Evolutionary conservation across 53 echinoderm and acorn worm species (phyloP), one percentile per base, ranked within the genome.

Genomic region (Echinometra lucunter): DNA sequence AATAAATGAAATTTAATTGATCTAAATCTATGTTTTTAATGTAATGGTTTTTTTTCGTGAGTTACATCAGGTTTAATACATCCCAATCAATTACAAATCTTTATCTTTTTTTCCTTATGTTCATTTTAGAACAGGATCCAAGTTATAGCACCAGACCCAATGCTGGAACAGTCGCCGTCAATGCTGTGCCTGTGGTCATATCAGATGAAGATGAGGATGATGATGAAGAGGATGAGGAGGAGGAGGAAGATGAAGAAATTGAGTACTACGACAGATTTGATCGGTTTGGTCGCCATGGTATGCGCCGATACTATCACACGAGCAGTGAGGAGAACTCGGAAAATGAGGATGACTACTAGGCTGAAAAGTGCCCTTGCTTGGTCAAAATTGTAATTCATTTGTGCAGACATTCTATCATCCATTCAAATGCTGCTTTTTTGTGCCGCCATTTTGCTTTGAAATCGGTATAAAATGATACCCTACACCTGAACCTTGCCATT

Each of bases 221-320:
- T 37, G 90, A 90, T 17, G 91, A 91, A 1, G 91, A 91, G 0
- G 91, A 91, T 4, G 91, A 91, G 45, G 91, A 91, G n/a, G 91
- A 90, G 5, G 58, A 58, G 23, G 90, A 90, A 4, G 63, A n/a
- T n/a, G n/a, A 88, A 2, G 88, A 88, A 83, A 45, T 45, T 21
- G 53, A 63, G 34, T 58, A 90, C 25, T 85, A 85, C 5, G 40
- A 56, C 32, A 53, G 88, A 55, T 55, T 17, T 16, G 32, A 56
- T 57, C 49, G 88, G 57, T 55, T 15, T 4, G 32, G 53, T 56
- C 57, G 88, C 32, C 1, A 60, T 63, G 58, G 90, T 21, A 58
- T 35, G 25, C 90, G 57, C 8, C 88, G 88, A 23, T 88, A 88
- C 35, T 45, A 55, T 88, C 34, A 88, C 28, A 55, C 53, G 21